These are phyloP conservation scores for Acrocephalus scirpaceus DNA, from an alignment of 2,797 vertebrate species.

Conservation along the genomic window DNA sequence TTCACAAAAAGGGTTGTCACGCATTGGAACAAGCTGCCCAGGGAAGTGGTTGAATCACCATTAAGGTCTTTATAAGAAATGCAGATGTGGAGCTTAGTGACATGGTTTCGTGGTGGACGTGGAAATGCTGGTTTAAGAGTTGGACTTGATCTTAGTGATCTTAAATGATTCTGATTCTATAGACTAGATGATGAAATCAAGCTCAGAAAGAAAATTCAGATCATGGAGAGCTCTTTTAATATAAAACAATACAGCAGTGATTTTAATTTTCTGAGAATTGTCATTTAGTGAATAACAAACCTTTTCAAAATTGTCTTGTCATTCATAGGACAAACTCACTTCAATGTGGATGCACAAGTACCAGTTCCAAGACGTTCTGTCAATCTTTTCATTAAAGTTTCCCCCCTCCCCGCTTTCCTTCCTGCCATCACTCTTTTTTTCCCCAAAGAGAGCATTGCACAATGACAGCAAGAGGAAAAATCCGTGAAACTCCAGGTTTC, in stretches of 20 bases:
- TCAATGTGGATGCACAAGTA: conserved; percentile 6
- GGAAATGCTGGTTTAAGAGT: neutral
- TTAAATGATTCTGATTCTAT: neutral
- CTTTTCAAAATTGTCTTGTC: conserved; percentile 16
- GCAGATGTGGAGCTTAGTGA: neutral
- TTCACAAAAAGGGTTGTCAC: neutral
- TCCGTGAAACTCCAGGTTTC: neutral
- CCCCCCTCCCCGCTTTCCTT: neutral
- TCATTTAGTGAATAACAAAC: conserved; percentile 16
- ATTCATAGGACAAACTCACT: neutral
- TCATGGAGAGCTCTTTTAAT: neutral
- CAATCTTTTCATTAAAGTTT: conserved; percentile 2
- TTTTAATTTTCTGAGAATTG: neutral
- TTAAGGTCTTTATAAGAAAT: neutral
- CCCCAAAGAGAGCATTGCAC: neutral
- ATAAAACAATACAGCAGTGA: neutral
- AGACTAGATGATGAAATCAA: conserved; percentile 17
- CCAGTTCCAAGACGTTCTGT: conserved; percentile 11
- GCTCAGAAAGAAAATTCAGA: neutral
- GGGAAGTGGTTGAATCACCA: neutral
- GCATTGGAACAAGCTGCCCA: neutral
- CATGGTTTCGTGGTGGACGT: neutral
- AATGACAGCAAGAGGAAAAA: conserved; percentile 7
- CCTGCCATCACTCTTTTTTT: neutral
- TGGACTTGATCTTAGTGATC: neutral